Percentiles rank a stretch among this genome's conserved stretches.
Evolutionary conservation across 2,888 invertebrate genomes (phyloP).

Genomic region (Philereme transversata): DNA sequence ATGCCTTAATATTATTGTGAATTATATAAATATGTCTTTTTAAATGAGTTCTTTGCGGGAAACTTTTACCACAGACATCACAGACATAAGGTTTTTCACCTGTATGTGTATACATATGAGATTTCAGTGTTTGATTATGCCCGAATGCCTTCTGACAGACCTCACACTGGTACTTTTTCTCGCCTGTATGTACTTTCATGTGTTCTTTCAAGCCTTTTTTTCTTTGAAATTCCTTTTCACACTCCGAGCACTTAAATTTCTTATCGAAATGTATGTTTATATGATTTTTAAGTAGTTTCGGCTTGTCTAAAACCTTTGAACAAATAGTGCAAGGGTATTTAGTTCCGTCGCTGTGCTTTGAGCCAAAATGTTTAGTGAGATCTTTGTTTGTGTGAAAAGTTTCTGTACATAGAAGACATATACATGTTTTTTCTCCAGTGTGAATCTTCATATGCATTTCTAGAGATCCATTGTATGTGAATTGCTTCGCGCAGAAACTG

Average conservation of each 20-base stretch:
- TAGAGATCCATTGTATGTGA: slow-evolving; percentile 55
- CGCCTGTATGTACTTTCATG: slow-evolving; percentile 69
- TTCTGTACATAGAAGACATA: slow-evolving; percentile 60
- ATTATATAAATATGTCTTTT: slow-evolving; percentile 72
- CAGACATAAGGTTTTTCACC: slow-evolving; percentile 72
- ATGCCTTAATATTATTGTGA: slow-evolving; percentile 66
- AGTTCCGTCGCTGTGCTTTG: slow-evolving; percentile 51
- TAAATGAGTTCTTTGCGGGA: slow-evolving; percentile 70
- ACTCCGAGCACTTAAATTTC: slow-evolving; percentile 63
- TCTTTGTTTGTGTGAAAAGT: slow-evolving; percentile 62
- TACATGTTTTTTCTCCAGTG: slow-evolving; percentile 59
- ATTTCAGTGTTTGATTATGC: slow-evolving; percentile 72
- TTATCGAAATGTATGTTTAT: slow-evolving; percentile 60
- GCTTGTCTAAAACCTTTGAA: slow-evolving; percentile 56
- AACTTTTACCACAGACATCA: slow-evolving; percentile 68
- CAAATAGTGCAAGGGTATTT: slow-evolving; percentile 63
- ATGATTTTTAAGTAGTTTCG: slow-evolving; percentile 63
- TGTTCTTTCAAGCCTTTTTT: slow-evolving; percentile 73
- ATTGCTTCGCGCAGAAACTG: slow-evolving; percentile 54
- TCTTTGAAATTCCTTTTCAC: slow-evolving; percentile 63
- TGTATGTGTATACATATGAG: slow-evolving; percentile 70
- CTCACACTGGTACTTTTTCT: slow-evolving; percentile 61
- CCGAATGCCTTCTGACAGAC: slow-evolving; percentile 65
- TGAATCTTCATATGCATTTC: slow-evolving; percentile 57
- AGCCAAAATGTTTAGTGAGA: slow-evolving; percentile 61